phyloP scores from a whole-genome alignment of 2,888 invertebrate species.

The Papilio elwesi region DNA sequence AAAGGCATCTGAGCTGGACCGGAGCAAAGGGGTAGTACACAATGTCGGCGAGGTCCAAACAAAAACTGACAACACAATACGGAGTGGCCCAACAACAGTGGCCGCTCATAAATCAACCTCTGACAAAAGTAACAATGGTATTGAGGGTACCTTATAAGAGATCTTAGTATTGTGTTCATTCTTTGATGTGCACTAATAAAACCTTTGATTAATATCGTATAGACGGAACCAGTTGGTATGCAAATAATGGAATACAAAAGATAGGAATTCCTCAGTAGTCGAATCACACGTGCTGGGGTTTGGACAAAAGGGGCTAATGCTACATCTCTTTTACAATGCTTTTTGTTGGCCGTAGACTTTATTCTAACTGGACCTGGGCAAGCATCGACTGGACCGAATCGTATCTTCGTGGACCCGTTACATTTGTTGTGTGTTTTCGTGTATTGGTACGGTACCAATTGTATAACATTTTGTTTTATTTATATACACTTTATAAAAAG shows the following conservation, averaged over 20 bases:
- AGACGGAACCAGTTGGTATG: slow-evolving; percentile 81
- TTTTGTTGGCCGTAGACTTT: slow-evolving; percentile 59
- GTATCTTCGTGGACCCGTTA: slow-evolving; percentile 47
- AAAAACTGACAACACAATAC: slow-evolving; percentile 83
- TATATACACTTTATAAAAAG: not conserved
- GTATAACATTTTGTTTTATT: slow-evolving; percentile 3
- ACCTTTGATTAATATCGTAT: slow-evolving; percentile 85
- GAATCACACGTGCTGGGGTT: slow-evolving; percentile 78
- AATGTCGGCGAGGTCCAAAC: slow-evolving; percentile 82
- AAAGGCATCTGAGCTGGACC: slow-evolving; percentile 77
- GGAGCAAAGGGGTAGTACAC: slow-evolving; percentile 77
- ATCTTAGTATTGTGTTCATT: slow-evolving; percentile 82
- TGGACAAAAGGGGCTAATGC: slow-evolving; percentile 73
- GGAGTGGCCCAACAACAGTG: slow-evolving; percentile 81
- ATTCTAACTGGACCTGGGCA: slow-evolving; percentile 59
- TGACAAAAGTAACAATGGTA: slow-evolving; percentile 84
- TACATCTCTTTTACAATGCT: slow-evolving; percentile 74
- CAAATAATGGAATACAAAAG: slow-evolving; percentile 77
- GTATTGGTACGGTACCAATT: not conserved
- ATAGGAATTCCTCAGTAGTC: slow-evolving; percentile 70
- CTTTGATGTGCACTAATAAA: slow-evolving; percentile 85
- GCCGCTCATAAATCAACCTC: slow-evolving; percentile 83
- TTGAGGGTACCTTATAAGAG: slow-evolving; percentile 84
- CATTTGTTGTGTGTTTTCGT: slow-evolving; percentile 10
- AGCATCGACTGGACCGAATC: slow-evolving; percentile 50